Evolutionary conservation across 1,140 invertebrate species (phyloP), one percentile per base, ranked within the genome.

Genomic region (Hycleus cichorii): DNA sequence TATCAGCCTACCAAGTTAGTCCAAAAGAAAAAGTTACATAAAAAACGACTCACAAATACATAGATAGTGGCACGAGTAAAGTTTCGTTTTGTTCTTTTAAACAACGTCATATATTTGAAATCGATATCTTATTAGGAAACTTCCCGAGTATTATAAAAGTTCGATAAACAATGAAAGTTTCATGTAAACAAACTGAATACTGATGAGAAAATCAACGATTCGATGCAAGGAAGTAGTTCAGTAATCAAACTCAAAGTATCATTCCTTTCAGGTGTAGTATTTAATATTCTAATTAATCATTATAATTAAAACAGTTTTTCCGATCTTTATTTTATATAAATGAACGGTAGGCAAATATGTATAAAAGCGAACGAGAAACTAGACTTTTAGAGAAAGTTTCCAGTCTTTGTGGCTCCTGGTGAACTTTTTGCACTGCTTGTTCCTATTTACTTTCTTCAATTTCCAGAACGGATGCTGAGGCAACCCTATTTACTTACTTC

Each of bases 101-200:
- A 42, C 3, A 9, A 42, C 9, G 9, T 9, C 9, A 10, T n/a
- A 42, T 10, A 54, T 64, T 57, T 53, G 66, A 67, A 69, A 69
- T 69, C 67, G 62, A 69, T 69, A 69, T 59, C 67, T 69, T 69
- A 69, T 69, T 69, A 69, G 57, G 57, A 58, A 69, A 69, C 57
- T 69, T 69, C 62, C 49, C 42, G 56, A 62, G 64, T 63, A 69
- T 69, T 53, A 65, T 50, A 65, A 27, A 68, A 69, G 62, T 69
- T 67, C 67, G 66, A 66, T 69, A 69, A 69, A 69, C 65, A 69
- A 69, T 68, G 64, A 49, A 62, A 63, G 60, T 63, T 65, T 66
- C 64, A 67, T 67, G 58, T 65, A 67, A 68, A 69, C 67, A 65
- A 69, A 64, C 60, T 60, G 65, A 67, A 67, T 69, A 65, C 66